Base-by-base conservation (phyloP, 2,888 invertebrate genomes). In the Celastrina argiolus region DNA sequence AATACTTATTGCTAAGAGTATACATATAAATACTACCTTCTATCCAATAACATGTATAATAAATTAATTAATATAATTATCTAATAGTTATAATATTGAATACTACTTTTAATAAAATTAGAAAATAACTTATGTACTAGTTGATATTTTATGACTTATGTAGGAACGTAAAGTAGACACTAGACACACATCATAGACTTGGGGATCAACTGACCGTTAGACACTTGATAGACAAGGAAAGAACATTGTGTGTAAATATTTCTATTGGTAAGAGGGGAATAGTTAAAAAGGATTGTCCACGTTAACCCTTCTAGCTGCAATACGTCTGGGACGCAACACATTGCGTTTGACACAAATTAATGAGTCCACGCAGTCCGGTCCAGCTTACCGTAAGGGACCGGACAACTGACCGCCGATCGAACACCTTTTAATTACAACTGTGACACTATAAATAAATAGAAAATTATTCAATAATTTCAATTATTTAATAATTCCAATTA, bases 261-360 rank as follows among this genome's bases (percentile, higher is more conserved):
- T n/a, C n/a, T n/a, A n/a, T n/a, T n/a, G n/a, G n/a, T n/a, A n/a
- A n/a, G n/a, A n/a, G n/a, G n/a, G n/a, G n/a, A n/a, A n/a, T n/a
- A n/a, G n/a, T 31, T 31, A 12, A 61, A 61, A 61, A 18, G 2
- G 39, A 3, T 63, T 39, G 28, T 22, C 36, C 12, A 45, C 18
- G 10, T 51, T 41, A 41, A 41, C 67, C 26, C 64, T 68, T 75
- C 73, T 58, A 73, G 69, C 36, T 22, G 45, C 56, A 67, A 8
- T 67, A 71, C 10, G 41, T 68, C 45, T 28, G 34, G 22, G 64
- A 18, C 59, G 63, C 56, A 67, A 64, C 63, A 56, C 69, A 71
- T 66, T 76, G 78, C 72, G 69, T 74, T 73, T 76, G 76, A 73
- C 76, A 74, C 71, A 74, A 73, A 74, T 70, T 67, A 76, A 74